Evolutionary conservation across 2,888 invertebrate genomes (phyloP).

Genomic region (Brachynemurus nebulosus): DNA sequence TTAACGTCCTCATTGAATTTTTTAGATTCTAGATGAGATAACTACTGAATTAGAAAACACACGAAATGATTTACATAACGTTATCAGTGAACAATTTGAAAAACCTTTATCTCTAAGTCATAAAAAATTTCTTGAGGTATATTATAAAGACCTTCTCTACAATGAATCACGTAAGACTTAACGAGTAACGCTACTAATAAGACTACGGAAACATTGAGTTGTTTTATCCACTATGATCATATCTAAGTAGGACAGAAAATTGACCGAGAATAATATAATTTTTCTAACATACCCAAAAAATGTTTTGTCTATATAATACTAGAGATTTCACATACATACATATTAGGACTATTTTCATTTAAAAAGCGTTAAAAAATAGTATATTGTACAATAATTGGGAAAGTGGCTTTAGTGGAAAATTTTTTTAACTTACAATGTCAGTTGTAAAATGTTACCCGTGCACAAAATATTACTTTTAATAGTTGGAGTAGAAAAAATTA

Average conservation of each 20-base stretch:
- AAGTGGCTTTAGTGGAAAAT: neutral
- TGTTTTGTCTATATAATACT: too few species aligned
- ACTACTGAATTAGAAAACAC: conserved; percentile 25
- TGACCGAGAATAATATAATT: neutral
- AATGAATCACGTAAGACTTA: neutral
- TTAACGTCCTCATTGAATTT: conserved; percentile 13
- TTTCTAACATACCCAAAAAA: too few species aligned
- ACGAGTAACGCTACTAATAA: too few species aligned
- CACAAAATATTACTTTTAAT: too few species aligned
- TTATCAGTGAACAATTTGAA: conserved; percentile 25
- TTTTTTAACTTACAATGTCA: neutral
- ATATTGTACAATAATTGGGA: neutral
- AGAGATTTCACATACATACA: too few species aligned
- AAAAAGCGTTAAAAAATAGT: neutral
- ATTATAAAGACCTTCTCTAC: neutral
- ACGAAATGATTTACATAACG: conserved; percentile 24
- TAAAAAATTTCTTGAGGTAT: conserved; percentile 30
- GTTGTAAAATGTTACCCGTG: neutral
- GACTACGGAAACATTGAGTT: neutral
- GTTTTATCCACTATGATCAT: neutral
- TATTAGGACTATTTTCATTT: too few species aligned
- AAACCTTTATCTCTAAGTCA: conserved; percentile 28
- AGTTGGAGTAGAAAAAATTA: too few species aligned
- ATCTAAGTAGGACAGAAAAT: neutral
- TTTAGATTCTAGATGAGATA: conserved; percentile 26